Evolutionary conservation across 2,888 invertebrate species (phyloP).

Genomic region (Phengaris arion): DNA sequence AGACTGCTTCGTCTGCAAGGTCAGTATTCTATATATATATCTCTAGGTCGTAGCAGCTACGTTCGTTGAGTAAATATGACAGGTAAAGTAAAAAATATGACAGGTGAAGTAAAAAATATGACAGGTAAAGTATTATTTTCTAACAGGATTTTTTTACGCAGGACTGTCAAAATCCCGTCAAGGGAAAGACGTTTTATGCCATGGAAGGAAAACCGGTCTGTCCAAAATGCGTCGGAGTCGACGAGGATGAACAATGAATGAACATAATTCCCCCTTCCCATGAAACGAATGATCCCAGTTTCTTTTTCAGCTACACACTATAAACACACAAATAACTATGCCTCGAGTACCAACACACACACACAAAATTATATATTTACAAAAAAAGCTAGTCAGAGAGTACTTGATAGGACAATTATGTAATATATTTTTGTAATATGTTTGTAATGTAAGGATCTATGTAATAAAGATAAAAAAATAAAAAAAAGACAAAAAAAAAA

Average conservation of each 20-base stretch:
- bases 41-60: conserved; percentile 22
- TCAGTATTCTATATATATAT: conserved; percentile 74
- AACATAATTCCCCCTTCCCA: conserved; percentile 48
- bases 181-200: conserved; percentile 97
- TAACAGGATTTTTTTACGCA: conserved; percentile 65
- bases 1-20: conserved; percentile 99
- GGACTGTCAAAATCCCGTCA: conserved; percentile 96
- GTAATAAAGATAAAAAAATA: conserved; percentile 76
- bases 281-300: conserved; percentile 63
- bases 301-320: conserved; percentile 76
- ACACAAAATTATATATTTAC: conserved; percentile 47
- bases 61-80: conserved; percentile 34
- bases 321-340: conserved; percentile 48
- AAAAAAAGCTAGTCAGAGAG: conserved; percentile 55
- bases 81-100: conserved; percentile 41
- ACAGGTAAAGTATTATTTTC: conserved; percentile 63
- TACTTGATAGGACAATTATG: conserved; percentile 60
- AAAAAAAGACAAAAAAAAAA: conserved; percentile 49
- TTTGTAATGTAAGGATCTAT: conserved; percentile 75
- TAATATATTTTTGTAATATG: conserved; percentile 77
- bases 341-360: conserved; percentile 41
- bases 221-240: conserved; percentile 94
- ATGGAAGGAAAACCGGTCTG: conserved; percentile 98
- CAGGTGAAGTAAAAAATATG: conserved; percentile 45
- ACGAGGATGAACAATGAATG: conserved; percentile 86